A percentile compares a stretch with the other conserved stretches of the same genome.
Evolutionary conservation across 2,797 vertebrate genomes (phyloP).

Genomic region (Falco peregrinus): DNA sequence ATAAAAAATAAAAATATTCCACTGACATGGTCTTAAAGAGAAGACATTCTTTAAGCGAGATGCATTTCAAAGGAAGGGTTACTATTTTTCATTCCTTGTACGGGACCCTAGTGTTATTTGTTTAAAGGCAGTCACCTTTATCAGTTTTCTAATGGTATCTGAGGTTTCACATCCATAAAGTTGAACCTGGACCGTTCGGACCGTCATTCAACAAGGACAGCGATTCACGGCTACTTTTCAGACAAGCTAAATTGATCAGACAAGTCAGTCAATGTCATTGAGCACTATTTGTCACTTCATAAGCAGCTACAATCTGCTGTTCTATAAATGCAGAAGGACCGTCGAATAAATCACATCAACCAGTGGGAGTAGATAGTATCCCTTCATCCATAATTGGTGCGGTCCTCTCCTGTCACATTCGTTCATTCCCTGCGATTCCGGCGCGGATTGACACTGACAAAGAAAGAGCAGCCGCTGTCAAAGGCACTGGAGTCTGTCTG

Average conservation of each 20-base stretch:
- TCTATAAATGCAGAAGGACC: constrained; percentile 82
- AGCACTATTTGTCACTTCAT: constrained; percentile 83
- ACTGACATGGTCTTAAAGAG: neutral
- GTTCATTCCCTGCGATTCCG: constrained; percentile 79
- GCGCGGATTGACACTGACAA: constrained; percentile 84
- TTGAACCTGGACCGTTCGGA: constrained; percentile 68
- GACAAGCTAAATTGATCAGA: constrained; percentile 90
- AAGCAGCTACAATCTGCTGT: constrained; percentile 79
- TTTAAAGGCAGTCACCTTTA: neutral
- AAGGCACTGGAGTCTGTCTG: constrained; percentile 73
- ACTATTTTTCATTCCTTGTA: neutral
- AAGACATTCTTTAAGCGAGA: neutral
- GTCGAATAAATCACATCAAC: constrained; percentile 92
- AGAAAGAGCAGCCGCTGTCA: constrained; percentile 83
- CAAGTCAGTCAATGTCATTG: constrained; percentile 89
- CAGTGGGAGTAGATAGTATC: constrained; percentile 82
- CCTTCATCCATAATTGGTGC: constrained; percentile 90
- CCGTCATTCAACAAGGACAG: constrained; percentile 78
- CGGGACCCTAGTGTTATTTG: neutral
- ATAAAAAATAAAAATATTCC: neutral
- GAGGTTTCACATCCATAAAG: neutral
- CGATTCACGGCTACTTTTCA: constrained; percentile 77
- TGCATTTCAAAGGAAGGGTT: neutral
- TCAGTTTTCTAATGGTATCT: neutral
- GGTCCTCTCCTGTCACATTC: constrained; percentile 83